phyloP scores from a whole-genome alignment of 1,140 invertebrate species.

The Gryllus bimaculatus region DNA sequence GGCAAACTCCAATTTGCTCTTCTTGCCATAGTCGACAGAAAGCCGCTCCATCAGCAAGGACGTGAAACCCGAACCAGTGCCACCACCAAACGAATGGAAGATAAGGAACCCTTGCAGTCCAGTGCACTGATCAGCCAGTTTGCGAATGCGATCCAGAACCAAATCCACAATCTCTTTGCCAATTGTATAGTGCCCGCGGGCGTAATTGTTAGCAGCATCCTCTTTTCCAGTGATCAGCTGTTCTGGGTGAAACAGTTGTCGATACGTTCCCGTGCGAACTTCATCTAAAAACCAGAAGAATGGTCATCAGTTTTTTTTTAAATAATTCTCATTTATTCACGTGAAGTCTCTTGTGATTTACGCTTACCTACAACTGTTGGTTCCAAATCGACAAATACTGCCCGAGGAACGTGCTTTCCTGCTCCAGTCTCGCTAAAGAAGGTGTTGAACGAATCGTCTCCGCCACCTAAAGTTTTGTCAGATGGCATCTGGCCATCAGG shows the following conservation, averaged over 20 bases:
- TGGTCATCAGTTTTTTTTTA: too few relatives aligned
- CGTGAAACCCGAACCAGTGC: constrained; percentile 69
- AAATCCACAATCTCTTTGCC: constrained; percentile 67
- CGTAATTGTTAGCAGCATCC: constrained; percentile 71
- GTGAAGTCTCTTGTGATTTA: too few relatives aligned
- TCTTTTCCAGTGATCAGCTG: constrained; percentile 56
- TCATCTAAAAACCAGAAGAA: constrained; percentile 34
- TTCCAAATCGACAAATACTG: constrained; percentile 57
- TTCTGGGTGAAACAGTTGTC: constrained; percentile 49
- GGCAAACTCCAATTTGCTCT: constrained; percentile 57
- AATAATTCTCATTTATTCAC: too few relatives aligned
- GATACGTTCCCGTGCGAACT: constrained; percentile 46
- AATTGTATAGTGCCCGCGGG: constrained; percentile 69
- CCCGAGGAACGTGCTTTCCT: constrained; percentile 60
- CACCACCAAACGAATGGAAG: constrained; percentile 85
- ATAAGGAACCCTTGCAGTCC: constrained; percentile 75
- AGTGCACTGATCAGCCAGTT: constrained; percentile 70
- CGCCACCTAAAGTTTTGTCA: constrained; percentile 53
- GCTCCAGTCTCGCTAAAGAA: constrained; percentile 74
- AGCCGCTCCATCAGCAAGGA: constrained; percentile 58
- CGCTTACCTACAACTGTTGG: constrained; percentile 53
- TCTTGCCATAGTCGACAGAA: constrained; percentile 58
- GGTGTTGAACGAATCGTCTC: constrained; percentile 69
- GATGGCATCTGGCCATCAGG: constrained; percentile 63
- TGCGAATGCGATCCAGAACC: constrained; percentile 58